Conservation (phyloP, 2,888 invertebrate species). For the Stenurella melanura region DNA sequence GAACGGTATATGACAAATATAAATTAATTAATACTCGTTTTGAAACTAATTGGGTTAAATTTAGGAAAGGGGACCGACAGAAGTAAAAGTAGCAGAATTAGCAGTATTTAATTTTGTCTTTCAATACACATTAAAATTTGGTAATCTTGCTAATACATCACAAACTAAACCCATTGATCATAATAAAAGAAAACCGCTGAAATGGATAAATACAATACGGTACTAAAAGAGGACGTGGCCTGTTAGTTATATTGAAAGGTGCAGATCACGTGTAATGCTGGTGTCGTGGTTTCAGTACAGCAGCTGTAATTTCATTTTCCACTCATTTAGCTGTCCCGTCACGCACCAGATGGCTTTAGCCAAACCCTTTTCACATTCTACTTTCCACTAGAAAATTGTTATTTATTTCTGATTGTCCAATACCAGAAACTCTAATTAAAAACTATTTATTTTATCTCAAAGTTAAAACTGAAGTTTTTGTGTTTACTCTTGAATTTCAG, state of each 20-base stretch:
- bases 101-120: too few species aligned
- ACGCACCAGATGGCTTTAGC: conserved; percentile 58
- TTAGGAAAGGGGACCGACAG: too few species aligned
- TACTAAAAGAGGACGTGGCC: conserved; percentile 6
- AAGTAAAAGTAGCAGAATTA: too few species aligned
- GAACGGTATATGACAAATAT: too few species aligned
- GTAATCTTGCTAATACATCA: too few species aligned
- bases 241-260: conserved; percentile 26
- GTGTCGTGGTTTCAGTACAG: conserved; percentile 48
- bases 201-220: neutral
- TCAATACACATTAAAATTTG: too few species aligned
- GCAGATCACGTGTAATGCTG: conserved; percentile 26
- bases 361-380: conserved; percentile 55
- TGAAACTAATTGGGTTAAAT: too few species aligned
- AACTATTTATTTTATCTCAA: conserved; percentile 45
- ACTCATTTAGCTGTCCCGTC: conserved; percentile 56
- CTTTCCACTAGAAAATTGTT: conserved; percentile 55
- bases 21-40: too few species aligned
- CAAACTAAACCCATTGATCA: neutral
- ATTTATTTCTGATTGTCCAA: conserved; percentile 56
- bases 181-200: conserved; percentile 4
- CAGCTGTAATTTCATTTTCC: conserved; percentile 59
- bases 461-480: neutral
- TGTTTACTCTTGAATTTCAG: neutral
- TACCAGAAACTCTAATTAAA: conserved; percentile 47